Evolutionary conservation across 2,888 invertebrate species (phyloP).

Genomic region (Agrenia bidenticulata): DNA sequence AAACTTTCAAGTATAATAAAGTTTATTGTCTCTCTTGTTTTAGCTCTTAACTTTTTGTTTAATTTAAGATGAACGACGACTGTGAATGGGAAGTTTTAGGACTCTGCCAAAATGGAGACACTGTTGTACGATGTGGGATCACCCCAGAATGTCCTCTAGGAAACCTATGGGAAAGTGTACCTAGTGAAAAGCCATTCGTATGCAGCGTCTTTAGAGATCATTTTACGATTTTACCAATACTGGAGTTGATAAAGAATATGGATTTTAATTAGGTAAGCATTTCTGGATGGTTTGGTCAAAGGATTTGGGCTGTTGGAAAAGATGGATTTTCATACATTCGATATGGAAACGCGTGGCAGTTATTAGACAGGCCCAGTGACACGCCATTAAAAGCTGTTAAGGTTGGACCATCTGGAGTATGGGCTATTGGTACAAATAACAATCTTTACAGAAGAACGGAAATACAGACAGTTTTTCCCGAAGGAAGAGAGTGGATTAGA

Average conservation of each 20-base stretch:
- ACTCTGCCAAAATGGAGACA: conserved; percentile 81
- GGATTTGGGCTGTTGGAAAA: conserved; percentile 82
- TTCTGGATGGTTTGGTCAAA: conserved; percentile 67
- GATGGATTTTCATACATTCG: conserved; percentile 74
- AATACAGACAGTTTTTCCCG: conserved; percentile 72
- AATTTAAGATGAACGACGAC: conserved; percentile 47
- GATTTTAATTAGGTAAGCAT: conserved; percentile 61
- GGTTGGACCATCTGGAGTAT: conserved; percentile 71
- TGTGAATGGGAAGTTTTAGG: conserved; percentile 73
- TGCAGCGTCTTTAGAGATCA: conserved; percentile 8
- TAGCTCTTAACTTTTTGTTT: conserved; percentile 1
- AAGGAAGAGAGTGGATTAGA: conserved; percentile 75
- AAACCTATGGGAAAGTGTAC: conserved; percentile 73
- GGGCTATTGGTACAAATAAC: conserved; percentile 71
- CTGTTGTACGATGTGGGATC: conserved; percentile 77
- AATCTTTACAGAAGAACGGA: conserved; percentile 73
- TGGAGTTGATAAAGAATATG: background rate
- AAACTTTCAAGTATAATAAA: background rate
- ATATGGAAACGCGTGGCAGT: conserved; percentile 46
- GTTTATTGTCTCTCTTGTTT: conserved; percentile 11
- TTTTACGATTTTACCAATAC: background rate
- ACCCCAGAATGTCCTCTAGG: conserved; percentile 66
- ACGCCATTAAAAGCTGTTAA: conserved; percentile 72
- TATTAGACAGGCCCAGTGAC: conserved; percentile 67
- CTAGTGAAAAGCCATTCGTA: conserved; percentile 74